A percentile compares a stretch with the other conserved stretches of the same genome.
phyloP scores from a whole-genome alignment of 1,140 invertebrate species.

The Pseudomyrmex cubaensis region DNA sequence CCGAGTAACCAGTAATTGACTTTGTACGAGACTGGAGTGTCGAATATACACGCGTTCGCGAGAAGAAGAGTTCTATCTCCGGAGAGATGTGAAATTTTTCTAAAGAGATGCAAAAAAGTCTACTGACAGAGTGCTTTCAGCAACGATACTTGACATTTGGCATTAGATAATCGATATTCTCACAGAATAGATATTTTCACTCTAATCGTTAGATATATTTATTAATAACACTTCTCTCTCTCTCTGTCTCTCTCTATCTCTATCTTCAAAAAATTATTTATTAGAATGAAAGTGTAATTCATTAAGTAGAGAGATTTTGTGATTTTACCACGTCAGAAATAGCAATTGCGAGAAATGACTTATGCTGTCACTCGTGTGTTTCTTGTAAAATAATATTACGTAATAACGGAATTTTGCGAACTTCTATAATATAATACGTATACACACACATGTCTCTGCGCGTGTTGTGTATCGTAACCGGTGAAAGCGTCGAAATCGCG shows the following conservation, averaged over 20 bases:
- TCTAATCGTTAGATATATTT: not conserved
- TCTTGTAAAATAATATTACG: constrained; percentile 32
- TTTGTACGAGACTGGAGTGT: constrained; percentile 69
- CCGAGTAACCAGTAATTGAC: constrained; percentile 74
- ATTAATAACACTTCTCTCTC: not conserved
- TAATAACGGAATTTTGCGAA: constrained; percentile 11
- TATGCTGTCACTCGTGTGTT: not conserved
- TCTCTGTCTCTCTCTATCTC: no score
- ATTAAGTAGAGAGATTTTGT: not conserved
- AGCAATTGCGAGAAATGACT: not conserved
- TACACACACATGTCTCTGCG: not conserved
- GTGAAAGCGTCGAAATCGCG: constrained; percentile 58
- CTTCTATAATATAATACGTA: not conserved
- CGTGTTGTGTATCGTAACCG: constrained; percentile 48
- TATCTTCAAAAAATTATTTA: not conserved
- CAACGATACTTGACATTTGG: constrained; percentile 8
- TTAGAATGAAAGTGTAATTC: not conserved
- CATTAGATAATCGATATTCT: constrained; percentile 20
- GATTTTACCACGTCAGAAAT: not conserved
- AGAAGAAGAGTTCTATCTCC: constrained; percentile 37
- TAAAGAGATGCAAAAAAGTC: not conserved
- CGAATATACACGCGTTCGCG: constrained; percentile 49
- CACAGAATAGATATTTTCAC: not conserved
- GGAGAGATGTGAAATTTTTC: constrained; percentile 19
- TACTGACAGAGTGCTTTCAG: constrained; percentile 10